Evolutionary conservation across 2,113 vertebrate species (phyloP).

Genomic region (Daphoenositta chrysoptera): DNA sequence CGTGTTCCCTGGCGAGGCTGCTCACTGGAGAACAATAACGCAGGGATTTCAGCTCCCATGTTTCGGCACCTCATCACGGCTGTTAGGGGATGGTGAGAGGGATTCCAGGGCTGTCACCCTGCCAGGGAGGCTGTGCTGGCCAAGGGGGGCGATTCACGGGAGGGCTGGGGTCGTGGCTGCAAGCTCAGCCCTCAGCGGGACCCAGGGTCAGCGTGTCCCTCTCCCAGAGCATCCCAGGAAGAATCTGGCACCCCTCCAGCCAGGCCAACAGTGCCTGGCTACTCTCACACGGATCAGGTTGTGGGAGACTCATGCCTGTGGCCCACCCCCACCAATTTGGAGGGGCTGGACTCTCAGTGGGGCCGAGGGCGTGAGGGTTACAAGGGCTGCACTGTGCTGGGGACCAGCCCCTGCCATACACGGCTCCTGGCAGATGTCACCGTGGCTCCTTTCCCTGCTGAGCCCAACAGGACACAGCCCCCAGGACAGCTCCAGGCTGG

Average conservation of each 20-base stretch:
- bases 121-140: background rate
- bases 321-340: background rate
- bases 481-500: background rate
- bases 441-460: background rate
- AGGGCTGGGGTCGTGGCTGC: background rate
- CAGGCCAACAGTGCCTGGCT: background rate
- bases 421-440: background rate
- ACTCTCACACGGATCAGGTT: background rate
- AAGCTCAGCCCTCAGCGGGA: background rate
- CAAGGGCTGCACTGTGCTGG: background rate
- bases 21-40: background rate
- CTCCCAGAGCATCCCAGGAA: background rate
- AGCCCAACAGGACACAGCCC: background rate
- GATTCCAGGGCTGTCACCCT: background rate
- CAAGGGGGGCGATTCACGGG: background rate
- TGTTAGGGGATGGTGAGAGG: background rate
- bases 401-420: background rate
- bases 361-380: background rate
- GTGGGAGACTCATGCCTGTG: background rate
- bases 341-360: background rate
- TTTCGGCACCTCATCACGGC: background rate
- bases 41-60: background rate
- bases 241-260: background rate
- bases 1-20: background rate
- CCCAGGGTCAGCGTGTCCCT: background rate